Evolutionary conservation across 2,797 vertebrate species (phyloP).

Genomic region (Sebastes jordani): DNA sequence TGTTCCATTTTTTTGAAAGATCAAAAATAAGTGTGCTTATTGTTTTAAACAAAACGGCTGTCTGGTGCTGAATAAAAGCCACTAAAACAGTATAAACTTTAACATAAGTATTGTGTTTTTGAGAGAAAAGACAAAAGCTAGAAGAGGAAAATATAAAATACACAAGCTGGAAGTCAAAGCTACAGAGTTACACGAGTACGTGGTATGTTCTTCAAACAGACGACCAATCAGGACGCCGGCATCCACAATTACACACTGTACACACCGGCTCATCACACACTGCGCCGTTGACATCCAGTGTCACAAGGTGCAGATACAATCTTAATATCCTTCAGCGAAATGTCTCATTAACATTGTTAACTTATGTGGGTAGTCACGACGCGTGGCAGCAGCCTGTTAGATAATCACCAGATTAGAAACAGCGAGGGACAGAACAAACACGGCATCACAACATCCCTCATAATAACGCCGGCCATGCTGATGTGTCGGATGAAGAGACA

Average conservation of each 20-base stretch:
- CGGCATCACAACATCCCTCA: not conserved
- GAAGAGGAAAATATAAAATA: not conserved
- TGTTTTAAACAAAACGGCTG: not conserved
- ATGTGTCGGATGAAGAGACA: not conserved
- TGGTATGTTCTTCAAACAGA: constrained; percentile 33
- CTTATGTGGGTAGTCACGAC: constrained; percentile 23
- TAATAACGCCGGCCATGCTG: not conserved
- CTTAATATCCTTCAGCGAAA: constrained; percentile 52
- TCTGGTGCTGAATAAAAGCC: not conserved
- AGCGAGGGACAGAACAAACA: constrained; percentile 9
- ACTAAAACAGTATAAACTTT: not conserved
- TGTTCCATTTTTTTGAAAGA: not conserved
- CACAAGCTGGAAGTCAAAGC: not conserved
- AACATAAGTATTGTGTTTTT: not conserved
- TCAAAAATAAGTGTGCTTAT: not conserved
- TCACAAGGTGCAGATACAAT: constrained; percentile 55
- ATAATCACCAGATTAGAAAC: constrained; percentile 51
- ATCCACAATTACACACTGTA: constrained; percentile 33
- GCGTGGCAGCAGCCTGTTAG: constrained; percentile 25
- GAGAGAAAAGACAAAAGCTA: not conserved
- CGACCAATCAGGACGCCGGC: not conserved
- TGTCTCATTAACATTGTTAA: constrained; percentile 64
- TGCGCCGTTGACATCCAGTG: constrained; percentile 32
- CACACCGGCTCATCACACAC: constrained; percentile 22
- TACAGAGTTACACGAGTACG: not conserved